These are phyloP conservation scores for Orycteropus afer DNA, from an alignment of 2,113 vertebrate species.

Conservation along the genomic window DNA sequence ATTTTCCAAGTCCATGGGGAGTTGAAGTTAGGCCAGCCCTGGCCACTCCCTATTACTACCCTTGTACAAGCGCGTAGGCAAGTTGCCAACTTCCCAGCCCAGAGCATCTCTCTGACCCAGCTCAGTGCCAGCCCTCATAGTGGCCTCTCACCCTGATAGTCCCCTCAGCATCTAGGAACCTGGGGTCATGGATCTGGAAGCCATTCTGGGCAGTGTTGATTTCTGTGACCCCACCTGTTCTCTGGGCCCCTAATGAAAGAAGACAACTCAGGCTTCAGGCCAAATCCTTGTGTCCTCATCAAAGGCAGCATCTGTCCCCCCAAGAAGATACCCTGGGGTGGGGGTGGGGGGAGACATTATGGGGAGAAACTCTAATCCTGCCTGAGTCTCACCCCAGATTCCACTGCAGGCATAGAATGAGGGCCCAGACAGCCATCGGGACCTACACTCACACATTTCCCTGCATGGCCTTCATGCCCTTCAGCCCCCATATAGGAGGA, in stretches of 20 bases:
- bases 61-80: not conserved
- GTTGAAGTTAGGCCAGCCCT: slow-evolving; percentile 4
- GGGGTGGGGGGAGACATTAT: not conserved
- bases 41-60: not conserved
- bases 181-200: slow-evolving; percentile 37
- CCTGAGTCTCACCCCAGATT: slow-evolving; percentile 69
- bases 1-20: not conserved
- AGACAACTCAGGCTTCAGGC: slow-evolving; percentile 77
- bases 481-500: not conserved
- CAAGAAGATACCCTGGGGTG: slow-evolving; percentile 67
- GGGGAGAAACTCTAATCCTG: slow-evolving; percentile 48
- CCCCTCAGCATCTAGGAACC: not conserved
- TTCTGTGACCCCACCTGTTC: slow-evolving; percentile 80
- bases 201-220: slow-evolving; percentile 39
- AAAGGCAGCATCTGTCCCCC: slow-evolving; percentile 82
- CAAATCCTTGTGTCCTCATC: slow-evolving; percentile 82
- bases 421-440: not conserved
- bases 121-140: not conserved
- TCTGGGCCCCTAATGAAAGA: slow-evolving; percentile 76
- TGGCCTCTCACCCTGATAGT: not conserved
- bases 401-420: slow-evolving; percentile 63
- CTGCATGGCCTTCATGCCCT: not conserved
- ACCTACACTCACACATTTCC: not conserved
- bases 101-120: not conserved
- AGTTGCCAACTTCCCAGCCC: not conserved